Evolutionary conservation across 35 echinoderm and acorn worm genomes (phyloP).

Genomic region (Patiria miniata): DNA sequence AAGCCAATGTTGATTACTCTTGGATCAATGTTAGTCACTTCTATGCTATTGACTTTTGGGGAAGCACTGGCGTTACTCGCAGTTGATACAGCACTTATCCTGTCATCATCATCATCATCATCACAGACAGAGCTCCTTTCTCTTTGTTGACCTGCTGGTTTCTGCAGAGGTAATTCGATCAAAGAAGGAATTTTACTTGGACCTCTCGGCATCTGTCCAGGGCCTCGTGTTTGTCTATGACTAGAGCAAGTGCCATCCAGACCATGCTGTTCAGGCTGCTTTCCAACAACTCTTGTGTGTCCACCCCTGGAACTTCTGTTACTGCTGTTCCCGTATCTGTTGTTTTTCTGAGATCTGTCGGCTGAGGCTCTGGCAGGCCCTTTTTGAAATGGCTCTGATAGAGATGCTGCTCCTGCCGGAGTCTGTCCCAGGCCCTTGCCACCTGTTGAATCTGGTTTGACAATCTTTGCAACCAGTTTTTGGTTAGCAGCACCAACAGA

Average conservation of each 20-base stretch:
- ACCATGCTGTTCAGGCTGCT: not conserved
- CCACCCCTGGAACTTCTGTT: not conserved
- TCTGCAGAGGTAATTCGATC: not conserved
- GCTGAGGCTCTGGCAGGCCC: too few relatives aligned
- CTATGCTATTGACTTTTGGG: not conserved
- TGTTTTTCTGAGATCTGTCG: too few relatives aligned
- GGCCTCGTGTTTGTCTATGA: too few relatives aligned
- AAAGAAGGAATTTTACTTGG: not conserved
- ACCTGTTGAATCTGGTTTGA: too few relatives aligned
- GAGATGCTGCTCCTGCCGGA: too few relatives aligned
- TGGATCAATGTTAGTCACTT: not conserved
- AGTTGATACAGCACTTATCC: not conserved
- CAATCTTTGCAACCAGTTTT: not conserved
- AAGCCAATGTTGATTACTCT: not conserved
- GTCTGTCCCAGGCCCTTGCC: too few relatives aligned
- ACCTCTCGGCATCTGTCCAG: not conserved
- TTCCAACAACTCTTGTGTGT: not conserved
- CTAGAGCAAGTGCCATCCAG: not conserved
- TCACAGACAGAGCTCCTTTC: too few relatives aligned
- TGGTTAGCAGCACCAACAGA: not conserved
- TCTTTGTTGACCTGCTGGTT: too few relatives aligned
- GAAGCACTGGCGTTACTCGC: not conserved
- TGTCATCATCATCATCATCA: slow-evolving; percentile 6
- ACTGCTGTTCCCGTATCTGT: too few relatives aligned
- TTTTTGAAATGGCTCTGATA: too few relatives aligned